Conservation (phyloP, 2,888 invertebrate species). For the Mimumesa dahlbomi region DNA sequence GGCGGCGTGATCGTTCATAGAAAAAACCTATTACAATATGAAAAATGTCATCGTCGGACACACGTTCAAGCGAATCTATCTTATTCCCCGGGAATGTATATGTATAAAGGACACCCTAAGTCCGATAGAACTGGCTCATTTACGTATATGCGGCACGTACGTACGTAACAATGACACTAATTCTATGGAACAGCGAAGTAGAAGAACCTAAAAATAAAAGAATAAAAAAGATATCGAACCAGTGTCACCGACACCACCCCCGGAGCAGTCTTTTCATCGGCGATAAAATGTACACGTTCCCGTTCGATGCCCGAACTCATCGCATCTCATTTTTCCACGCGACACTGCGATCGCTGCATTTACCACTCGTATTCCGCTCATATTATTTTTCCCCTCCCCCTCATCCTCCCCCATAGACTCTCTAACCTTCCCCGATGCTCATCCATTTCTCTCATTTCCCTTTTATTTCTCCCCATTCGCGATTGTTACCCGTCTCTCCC, state of each 20-base stretch:
- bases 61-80: neutral
- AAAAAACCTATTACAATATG: constrained; percentile 10
- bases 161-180: too few relatives aligned
- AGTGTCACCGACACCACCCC: neutral
- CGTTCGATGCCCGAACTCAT: neutral
- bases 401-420: neutral
- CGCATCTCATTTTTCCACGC: neutral
- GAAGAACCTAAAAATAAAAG: neutral
- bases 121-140: too few relatives aligned
- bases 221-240: neutral
- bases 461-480: neutral
- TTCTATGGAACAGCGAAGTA: too few relatives aligned
- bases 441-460: neutral
- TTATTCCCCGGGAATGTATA: too few relatives aligned
- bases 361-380: constrained; percentile 24
- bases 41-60: constrained; percentile 9
- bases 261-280: constrained; percentile 39
- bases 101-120: too few relatives aligned
- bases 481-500: neutral
- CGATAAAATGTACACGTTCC: constrained; percentile 28
- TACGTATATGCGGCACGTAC: too few relatives aligned
- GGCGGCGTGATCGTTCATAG: constrained; percentile 25
- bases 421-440: too few relatives aligned
- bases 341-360: constrained; percentile 46
- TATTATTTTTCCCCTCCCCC: constrained; percentile 1